phyloP scores from a whole-genome alignment of 1,140 invertebrate genomes.

The Orchestia grillus region DNA sequence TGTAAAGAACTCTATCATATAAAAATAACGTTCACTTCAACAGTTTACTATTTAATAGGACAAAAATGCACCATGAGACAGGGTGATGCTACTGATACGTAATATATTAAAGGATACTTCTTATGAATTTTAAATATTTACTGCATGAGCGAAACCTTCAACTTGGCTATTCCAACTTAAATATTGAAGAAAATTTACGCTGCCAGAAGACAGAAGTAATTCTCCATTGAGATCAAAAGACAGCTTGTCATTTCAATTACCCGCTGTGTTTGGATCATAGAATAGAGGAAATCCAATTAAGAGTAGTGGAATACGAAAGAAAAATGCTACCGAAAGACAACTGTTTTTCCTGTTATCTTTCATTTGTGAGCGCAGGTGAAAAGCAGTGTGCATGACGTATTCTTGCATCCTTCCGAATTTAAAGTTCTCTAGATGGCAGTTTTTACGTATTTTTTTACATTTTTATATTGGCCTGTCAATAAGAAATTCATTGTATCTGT shows the following conservation, averaged over 20 bases:
- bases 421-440: not conserved
- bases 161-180: not conserved
- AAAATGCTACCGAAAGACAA: not conserved
- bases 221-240: not conserved
- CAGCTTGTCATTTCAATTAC: not conserved
- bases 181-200: not conserved
- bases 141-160: not conserved
- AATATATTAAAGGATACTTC: not conserved
- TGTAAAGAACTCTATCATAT: not conserved
- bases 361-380: not conserved
- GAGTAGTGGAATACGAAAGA: not conserved
- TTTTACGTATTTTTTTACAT: not conserved
- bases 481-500: not conserved
- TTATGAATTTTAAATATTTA: not conserved
- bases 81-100: not conserved
- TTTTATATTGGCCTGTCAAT: not conserved
- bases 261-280: not conserved
- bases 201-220: not conserved
- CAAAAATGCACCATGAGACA: not conserved
- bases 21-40: not conserved
- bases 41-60: not conserved
- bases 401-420: not conserved
- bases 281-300: not conserved
- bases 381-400: not conserved
- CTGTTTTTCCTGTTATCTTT: not conserved